Base-by-base conservation (phyloP, 2,113 vertebrate genomes). In the Nesoenas mayeri region DNA sequence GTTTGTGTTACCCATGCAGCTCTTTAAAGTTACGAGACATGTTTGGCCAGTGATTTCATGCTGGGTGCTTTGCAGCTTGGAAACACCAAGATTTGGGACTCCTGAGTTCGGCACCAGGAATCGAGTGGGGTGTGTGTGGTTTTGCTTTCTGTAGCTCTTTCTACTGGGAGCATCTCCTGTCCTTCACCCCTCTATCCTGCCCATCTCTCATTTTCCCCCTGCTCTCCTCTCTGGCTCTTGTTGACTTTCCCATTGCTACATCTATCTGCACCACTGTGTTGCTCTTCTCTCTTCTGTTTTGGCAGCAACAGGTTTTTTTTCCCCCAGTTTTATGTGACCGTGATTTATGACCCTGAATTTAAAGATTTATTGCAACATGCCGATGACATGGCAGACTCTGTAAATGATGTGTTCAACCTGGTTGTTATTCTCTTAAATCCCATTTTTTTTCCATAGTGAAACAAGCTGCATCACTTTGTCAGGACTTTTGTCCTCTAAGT, bases 321-420 rank as follows among this genome's bases (percentile, higher is more conserved):
- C 44, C 17, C 17, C 18, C 29, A 7, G 53, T 92, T 94, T 36
- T 48, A 36, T 69, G 26, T 62, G 88, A 66, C 42, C 0, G 0
- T 92, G 77, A 97, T 91, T 87, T 89, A 95, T 0, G 0, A 61
- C 40, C 36, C 40, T 11, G 80, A 69, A 62, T 72, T 67, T 81
- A 67, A 89, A 85, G 71, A 93, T 88, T 89, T 79, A 85, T 85
- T 89, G 81, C 79, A 80, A 44, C 15, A 51, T 51, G 73, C 72
- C 71, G 17, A 21, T n/a, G 51, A 51, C 32, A 78, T 1, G 9
- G 67, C 82, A 90, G 54, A 44, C 38, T 47, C 44, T 80, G 25
- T 67, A 83, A 85, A 48, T 44, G 72, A 80, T 78, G 71, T 22
- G 50, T 80, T 94, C 81, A 85, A 56, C 84, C 28, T 81, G 58